Evolutionary conservation across 2,797 vertebrate genomes (phyloP).

Genomic region (Hyperoplus immaculatus): DNA sequence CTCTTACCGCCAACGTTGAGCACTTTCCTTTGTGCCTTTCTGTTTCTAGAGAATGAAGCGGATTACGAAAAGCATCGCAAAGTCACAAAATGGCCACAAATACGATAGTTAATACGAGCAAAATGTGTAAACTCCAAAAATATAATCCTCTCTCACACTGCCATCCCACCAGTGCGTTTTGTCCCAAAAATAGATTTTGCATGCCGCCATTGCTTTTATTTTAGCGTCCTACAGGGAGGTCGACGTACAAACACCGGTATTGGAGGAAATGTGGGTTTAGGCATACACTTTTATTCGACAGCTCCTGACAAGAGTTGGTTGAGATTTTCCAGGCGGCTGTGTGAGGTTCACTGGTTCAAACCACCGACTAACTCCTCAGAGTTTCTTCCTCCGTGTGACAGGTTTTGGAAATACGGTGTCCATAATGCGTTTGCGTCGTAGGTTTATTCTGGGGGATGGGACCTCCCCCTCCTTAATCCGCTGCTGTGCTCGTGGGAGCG

Average conservation of each 20-base stretch:
- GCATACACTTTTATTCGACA: slow-evolving; percentile 42
- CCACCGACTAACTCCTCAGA: slow-evolving; percentile 76
- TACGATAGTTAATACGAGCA: slow-evolving; percentile 42
- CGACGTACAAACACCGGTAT: slow-evolving; percentile 36
- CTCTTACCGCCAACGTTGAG: slow-evolving; percentile 33
- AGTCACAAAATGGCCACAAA: slow-evolving; percentile 49
- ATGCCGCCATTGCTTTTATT: slow-evolving; percentile 34
- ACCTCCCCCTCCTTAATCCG: slow-evolving; percentile 69
- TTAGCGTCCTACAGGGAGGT: slow-evolving; percentile 35
- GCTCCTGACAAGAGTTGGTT: slow-evolving; percentile 24
- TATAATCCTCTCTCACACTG: slow-evolving; percentile 63
- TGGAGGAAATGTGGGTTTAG: slow-evolving; percentile 42
- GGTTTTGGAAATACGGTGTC: slow-evolving; percentile 91
- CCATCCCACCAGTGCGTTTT: slow-evolving; percentile 38
- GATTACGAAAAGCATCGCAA: slow-evolving; percentile 24
- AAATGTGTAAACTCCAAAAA: slow-evolving; percentile 70
- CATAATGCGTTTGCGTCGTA: slow-evolving; percentile 88
- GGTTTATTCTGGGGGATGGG: slow-evolving; percentile 76
- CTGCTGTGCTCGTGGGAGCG: slow-evolving; percentile 55
- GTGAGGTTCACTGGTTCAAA: slow-evolving; percentile 55
- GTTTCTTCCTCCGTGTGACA: slow-evolving; percentile 92
- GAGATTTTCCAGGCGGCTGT: slow-evolving; percentile 23
- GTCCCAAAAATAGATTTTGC: slow-evolving; percentile 61
- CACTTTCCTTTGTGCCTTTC: slow-evolving; percentile 49
- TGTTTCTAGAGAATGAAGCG: slow-evolving; percentile 31